A percentile compares a stretch with the other conserved stretches of the same genome.
phyloP scores from a whole-genome alignment of 2,113 vertebrate genomes.

The Rhinopomastus cyanomelas region DNA sequence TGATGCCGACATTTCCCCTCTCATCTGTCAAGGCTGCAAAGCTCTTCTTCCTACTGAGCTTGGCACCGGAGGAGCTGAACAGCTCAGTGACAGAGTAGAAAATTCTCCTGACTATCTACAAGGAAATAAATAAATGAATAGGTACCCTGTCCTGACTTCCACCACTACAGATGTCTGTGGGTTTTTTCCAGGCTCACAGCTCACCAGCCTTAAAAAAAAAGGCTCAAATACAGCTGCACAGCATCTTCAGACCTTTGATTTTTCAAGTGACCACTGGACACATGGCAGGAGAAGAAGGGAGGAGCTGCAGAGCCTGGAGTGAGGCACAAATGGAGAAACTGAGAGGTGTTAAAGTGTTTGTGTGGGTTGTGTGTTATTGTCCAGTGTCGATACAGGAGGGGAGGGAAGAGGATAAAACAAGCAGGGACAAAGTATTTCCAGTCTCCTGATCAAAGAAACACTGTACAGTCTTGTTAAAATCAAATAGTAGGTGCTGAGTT shows the following conservation, averaged over 20 bases:
- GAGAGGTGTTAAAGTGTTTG: background rate
- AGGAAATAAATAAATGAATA: background rate
- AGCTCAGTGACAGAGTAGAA: constrained; percentile 23
- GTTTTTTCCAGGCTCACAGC: background rate
- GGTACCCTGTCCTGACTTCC: background rate
- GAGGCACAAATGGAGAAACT: background rate
- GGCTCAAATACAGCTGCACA: background rate
- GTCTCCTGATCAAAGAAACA: background rate
- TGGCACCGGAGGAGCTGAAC: background rate
- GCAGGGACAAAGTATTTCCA: background rate
- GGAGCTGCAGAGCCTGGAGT: background rate
- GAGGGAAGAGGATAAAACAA: background rate
- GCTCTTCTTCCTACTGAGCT: constrained; percentile 17
- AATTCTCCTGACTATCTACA: background rate
- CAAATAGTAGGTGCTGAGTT: background rate
- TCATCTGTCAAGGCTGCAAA: constrained; percentile 29
- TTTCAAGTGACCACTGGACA: background rate
- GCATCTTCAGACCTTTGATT: background rate
- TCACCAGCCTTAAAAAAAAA: background rate
- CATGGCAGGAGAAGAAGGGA: background rate
- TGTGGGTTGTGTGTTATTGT: background rate
- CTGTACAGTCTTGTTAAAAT: background rate
- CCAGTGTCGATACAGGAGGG: background rate
- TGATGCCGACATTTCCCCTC: constrained; percentile 37
- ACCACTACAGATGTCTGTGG: background rate